Conservation (phyloP, 1,140 invertebrate species). For the Aphelenchoides fujianensis region DNA sequence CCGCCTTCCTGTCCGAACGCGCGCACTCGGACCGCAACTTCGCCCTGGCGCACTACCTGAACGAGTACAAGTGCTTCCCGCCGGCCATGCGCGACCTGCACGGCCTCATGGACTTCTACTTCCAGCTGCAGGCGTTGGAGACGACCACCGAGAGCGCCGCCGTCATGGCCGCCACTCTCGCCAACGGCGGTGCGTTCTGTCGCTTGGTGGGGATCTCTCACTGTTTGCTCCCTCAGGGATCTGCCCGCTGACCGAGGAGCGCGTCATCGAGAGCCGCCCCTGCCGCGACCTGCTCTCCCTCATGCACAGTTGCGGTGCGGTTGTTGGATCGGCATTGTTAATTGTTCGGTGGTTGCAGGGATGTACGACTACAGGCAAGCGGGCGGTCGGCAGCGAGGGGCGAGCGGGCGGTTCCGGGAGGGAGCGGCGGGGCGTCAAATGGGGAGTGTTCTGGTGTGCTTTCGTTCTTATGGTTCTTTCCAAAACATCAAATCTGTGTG, state of each 20-base stretch:
- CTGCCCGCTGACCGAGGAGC: conserved; percentile 90
- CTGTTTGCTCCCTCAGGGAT: conserved; percentile 68
- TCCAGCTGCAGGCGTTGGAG: conserved; percentile 79
- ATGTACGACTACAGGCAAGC: too few species aligned
- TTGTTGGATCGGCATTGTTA: too few species aligned
- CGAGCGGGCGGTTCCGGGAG: too few species aligned
- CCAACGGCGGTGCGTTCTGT: conserved; percentile 76
- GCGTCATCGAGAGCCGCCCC: conserved; percentile 68
- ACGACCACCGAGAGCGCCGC: conserved; percentile 80
- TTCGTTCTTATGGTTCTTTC: too few species aligned
- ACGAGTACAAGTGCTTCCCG: conserved; percentile 56
- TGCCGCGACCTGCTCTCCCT: too few species aligned
- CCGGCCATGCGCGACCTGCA: conserved; percentile 42
- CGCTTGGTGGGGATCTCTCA: background rate
- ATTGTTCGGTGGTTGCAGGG: too few species aligned
- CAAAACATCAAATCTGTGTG: too few species aligned
- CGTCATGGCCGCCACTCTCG: conserved; percentile 88
- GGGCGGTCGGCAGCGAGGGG: too few species aligned
- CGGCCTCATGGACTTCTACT: conserved; percentile 89
- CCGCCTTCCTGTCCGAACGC: conserved; percentile 68
- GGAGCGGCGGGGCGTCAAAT: too few species aligned
- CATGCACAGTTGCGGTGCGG: too few species aligned
- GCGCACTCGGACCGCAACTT: conserved; percentile 65
- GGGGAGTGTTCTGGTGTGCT: too few species aligned
- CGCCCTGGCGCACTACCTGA: conserved; percentile 65